Evolutionary conservation across 2,797 vertebrate species (phyloP).

Genomic region (Hydrocynus forskahlii): DNA sequence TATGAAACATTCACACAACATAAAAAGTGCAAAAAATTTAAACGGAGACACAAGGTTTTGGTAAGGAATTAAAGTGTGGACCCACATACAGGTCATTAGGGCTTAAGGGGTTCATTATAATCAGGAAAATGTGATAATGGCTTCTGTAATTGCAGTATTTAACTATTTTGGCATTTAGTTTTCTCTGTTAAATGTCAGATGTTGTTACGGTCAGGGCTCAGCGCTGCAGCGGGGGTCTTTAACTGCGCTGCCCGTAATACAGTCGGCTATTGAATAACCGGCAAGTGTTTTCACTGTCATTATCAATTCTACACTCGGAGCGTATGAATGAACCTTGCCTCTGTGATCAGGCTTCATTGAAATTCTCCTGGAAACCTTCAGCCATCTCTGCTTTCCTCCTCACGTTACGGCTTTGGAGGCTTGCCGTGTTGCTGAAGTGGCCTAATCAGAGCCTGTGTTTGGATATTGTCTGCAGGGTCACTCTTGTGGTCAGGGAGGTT

Average conservation of each 20-base stretch:
- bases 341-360: slow-evolving; percentile 37
- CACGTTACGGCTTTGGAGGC: neutral
- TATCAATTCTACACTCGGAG: slow-evolving; percentile 24
- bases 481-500: slow-evolving; percentile 48
- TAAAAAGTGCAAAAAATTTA: too few relatives aligned
- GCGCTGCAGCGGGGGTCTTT: neutral
- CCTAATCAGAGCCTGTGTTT: slow-evolving; percentile 46
- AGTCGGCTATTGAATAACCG: slow-evolving; percentile 42
- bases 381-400: slow-evolving; percentile 24
- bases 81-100: neutral
- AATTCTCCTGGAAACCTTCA: slow-evolving; percentile 31
- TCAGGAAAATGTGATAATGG: neutral
- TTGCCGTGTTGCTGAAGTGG: slow-evolving; percentile 7
- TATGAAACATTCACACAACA: too few relatives aligned
- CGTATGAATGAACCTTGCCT: slow-evolving; percentile 27
- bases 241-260: slow-evolving; percentile 2
- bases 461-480: slow-evolving; percentile 24
- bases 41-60: too few relatives aligned
- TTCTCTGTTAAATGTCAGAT: neutral
- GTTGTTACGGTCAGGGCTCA: neutral
- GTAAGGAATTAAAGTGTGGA: neutral
- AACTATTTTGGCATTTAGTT: neutral
- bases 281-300: slow-evolving; percentile 36
- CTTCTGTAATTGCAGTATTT: neutral
- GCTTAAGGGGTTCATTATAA: neutral